phyloP scores from a whole-genome alignment of 2,797 vertebrate species.

The Calcarius lapponicus region DNA sequence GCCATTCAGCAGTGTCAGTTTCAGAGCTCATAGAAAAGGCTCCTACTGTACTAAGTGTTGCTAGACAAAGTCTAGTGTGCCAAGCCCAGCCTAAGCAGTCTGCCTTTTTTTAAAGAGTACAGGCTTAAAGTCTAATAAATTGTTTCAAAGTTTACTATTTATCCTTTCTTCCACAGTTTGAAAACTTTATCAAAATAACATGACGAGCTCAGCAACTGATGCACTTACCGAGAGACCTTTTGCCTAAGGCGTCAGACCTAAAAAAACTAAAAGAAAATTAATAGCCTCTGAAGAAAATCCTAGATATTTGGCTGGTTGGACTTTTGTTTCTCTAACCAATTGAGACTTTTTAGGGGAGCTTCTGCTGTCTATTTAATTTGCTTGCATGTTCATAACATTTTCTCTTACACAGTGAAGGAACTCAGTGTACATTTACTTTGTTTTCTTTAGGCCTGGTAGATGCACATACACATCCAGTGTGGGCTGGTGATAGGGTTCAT shows the following conservation, averaged over 20 bases:
- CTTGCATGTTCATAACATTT: neutral
- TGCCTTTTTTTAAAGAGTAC: neutral
- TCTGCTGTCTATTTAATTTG: neutral
- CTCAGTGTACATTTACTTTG: neutral
- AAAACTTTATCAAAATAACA: neutral
- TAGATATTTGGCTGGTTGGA: neutral
- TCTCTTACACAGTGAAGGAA: neutral
- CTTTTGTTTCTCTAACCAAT: neutral
- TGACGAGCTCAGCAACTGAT: neutral
- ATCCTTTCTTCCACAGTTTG: neutral
- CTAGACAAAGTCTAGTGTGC: neutral
- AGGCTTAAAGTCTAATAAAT: neutral
- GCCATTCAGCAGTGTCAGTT: neutral
- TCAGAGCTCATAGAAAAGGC: neutral
- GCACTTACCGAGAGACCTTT: neutral
- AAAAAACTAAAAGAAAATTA: neutral
- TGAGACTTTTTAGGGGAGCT: neutral
- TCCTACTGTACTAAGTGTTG: neutral
- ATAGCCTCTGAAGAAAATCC: neutral
- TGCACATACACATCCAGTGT: constrained; percentile 95
- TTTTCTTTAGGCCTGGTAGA: constrained; percentile 89
- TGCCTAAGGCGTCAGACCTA: neutral
- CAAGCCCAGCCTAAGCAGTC: neutral
- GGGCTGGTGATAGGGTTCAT: constrained; percentile 96
- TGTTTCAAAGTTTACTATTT: neutral